Evolutionary conservation across 1,140 invertebrate species (phyloP), one percentile per base, ranked within the genome.

Genomic region (Calosoma granatense): DNA sequence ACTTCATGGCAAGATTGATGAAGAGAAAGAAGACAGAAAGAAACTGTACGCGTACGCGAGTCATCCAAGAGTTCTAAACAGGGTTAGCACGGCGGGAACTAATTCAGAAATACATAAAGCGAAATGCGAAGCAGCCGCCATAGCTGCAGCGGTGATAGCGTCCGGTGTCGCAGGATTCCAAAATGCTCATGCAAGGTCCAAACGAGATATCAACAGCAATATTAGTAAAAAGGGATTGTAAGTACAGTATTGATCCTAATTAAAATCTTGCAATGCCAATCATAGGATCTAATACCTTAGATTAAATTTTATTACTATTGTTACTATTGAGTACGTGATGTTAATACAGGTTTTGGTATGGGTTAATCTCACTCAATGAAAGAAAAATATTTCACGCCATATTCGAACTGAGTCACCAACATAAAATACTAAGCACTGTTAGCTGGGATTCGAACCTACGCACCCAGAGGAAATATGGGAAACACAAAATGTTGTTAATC

Each of bases 21-120:
- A 71, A 69, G 56, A 67, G 64, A 57, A 65, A 76, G 68, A 70
- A 22, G 71, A 75, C n/a, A 70, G 69, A 39, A 71, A 67, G 47
- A 69, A 79, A 6, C 69, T 82, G 51, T 83, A 81, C 62, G 79
- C 79, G 1, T 83, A 79, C 62, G 70, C 78, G 0, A 82, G 80
- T 67, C 76, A 76, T 57, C 81, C 81, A 1, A 74, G 79, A 55
- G 73, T 80, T 12, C 60, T 76, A 22, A 65, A 70, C 52, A 61
- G 67, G 55, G 51, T 41, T 15, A 26, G 56, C 9, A 21, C n/a
- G 9, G 47, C 51, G 11, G 51, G 26, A 17, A 22, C 19, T 53
- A 53, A 56, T 55, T 55, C 57, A 36, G 20, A 61, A 21, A 57
- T 53, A n/a, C 62, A 65, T 61, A 62, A 60, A 57, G 53, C 60